Evolutionary conservation across 2,113 vertebrate species (phyloP).

Genomic region (Picathartes gymnocephalus): DNA sequence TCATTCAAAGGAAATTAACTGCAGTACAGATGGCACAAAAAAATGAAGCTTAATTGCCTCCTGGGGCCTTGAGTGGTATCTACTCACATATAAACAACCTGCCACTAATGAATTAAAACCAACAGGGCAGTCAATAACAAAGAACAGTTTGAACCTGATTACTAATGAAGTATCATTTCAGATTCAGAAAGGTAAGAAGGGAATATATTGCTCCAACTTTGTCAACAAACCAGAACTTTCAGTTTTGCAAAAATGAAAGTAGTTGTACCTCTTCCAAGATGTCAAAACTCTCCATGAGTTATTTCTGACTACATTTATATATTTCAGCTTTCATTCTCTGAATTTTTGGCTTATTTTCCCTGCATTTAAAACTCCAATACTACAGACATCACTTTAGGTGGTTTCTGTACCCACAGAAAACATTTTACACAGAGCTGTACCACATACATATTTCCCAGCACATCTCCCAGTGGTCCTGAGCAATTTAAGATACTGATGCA

Average conservation of each 20-base stretch:
- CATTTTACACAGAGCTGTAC: neutral
- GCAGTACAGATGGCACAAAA: neutral
- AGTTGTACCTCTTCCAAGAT: neutral
- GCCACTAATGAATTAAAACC: slow-evolving; percentile 9
- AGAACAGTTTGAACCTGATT: neutral
- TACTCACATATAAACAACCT: neutral
- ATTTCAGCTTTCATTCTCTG: neutral
- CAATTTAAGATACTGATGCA: neutral
- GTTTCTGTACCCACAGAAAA: neutral
- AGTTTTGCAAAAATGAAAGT: neutral
- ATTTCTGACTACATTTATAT: neutral
- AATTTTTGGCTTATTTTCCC: neutral
- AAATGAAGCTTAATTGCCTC: neutral
- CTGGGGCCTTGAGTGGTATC: neutral
- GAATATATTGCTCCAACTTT: neutral
- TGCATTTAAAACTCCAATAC: neutral
- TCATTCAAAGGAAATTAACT: neutral
- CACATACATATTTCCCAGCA: neutral
- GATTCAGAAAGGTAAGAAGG: neutral
- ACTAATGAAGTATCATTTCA: neutral
- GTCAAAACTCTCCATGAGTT: neutral
- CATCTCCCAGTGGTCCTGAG: neutral
- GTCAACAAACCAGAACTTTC: neutral
- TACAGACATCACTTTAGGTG: neutral
- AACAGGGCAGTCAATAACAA: neutral